Conservation (phyloP, 2,888 invertebrate species). For the Dichetophora obliterata region DNA sequence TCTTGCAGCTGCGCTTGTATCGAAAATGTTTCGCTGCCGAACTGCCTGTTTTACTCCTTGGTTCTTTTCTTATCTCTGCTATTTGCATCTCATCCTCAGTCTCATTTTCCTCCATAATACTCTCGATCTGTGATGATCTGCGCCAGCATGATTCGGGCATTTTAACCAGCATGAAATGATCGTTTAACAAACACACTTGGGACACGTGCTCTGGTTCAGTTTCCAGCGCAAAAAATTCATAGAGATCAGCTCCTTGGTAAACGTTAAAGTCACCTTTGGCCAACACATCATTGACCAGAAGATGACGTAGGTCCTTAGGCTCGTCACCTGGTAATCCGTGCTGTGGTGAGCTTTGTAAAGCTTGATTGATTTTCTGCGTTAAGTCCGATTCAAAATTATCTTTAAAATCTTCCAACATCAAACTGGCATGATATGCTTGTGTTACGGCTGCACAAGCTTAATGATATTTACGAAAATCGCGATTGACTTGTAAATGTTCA, state of each 20-base stretch:
- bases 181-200: conserved; percentile 63
- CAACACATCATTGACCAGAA: conserved; percentile 23
- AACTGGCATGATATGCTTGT: neutral
- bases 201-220: conserved; percentile 55
- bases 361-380: neutral
- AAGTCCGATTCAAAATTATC: neutral
- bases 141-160: conserved; percentile 52
- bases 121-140: conserved; percentile 32
- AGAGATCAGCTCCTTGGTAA: conserved; percentile 56
- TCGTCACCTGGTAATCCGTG: neutral
- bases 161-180: conserved; percentile 66
- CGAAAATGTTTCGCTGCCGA: conserved; percentile 21
- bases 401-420: conserved; percentile 14
- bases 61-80: neutral
- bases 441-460: neutral
- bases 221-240: conserved; percentile 56
- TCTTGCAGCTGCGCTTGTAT: conserved; percentile 30
- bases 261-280: conserved; percentile 46
- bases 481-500: neutral
- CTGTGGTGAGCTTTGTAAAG: neutral
- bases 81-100: neutral
- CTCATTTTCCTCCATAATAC: conserved; percentile 40
- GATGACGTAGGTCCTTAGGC: neutral
- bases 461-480: neutral
- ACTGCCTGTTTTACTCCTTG: neutral